phyloP scores from a whole-genome alignment of 2,888 invertebrate species.

The Netelia fuscicornis region DNA sequence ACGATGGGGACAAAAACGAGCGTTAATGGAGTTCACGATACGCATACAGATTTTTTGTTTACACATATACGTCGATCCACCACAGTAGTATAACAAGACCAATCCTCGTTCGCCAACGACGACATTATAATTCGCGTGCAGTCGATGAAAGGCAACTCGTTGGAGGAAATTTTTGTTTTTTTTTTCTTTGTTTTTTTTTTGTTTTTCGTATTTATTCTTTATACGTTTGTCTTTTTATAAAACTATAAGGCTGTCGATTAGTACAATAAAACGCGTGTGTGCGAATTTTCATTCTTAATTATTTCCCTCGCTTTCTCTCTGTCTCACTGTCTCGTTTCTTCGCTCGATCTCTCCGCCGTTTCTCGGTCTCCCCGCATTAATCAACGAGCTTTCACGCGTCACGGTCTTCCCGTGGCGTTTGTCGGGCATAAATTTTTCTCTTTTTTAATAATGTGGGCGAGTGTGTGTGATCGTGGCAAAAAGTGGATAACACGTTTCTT shows the following conservation, averaged over 20 bases:
- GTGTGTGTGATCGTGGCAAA: constrained; percentile 11
- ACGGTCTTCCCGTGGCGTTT: constrained; percentile 3
- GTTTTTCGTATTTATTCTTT: constrained; percentile 16
- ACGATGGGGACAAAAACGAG: constrained; percentile 13
- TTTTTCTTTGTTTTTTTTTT: constrained; percentile 42
- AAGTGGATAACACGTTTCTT: not conserved
- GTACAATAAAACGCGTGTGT: constrained; percentile 54
- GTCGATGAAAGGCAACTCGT: constrained; percentile 83
- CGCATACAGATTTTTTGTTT: constrained; percentile 5
- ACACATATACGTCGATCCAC: constrained; percentile 32
- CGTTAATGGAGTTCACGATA: not conserved
- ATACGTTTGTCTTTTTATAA: constrained; percentile 75
- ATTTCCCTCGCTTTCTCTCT: constrained; percentile 11
- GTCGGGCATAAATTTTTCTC: not conserved
- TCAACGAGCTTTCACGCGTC: not conserved
- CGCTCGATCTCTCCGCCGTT: not conserved
- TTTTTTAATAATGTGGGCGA: constrained; percentile 8
- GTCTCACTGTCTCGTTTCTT: not conserved
- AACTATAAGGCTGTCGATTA: constrained; percentile 83
- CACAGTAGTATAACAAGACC: constrained; percentile 45
- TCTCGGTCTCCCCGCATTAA: not conserved
- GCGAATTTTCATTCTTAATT: constrained; percentile 52
- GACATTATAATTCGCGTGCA: constrained; percentile 70
- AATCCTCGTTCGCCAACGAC: constrained; percentile 72
- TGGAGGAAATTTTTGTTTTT: constrained; percentile 78